Evolutionary conservation across 2,888 invertebrate species (phyloP).

Genomic region (Carterocephalus palaemon): DNA sequence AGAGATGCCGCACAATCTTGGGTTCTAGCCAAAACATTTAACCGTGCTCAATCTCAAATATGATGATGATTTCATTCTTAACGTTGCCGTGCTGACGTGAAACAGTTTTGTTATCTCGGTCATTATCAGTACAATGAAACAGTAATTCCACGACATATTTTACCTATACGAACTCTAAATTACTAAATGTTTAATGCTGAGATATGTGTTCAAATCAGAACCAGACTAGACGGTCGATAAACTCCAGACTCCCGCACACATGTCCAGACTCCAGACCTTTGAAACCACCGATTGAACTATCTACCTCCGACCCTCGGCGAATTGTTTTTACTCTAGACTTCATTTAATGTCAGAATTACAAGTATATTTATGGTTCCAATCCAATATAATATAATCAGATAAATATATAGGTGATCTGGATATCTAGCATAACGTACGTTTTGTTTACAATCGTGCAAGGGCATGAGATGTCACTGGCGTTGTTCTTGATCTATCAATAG

Average conservation of each 20-base stretch:
- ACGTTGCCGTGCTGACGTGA: too few species aligned
- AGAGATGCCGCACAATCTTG: conserved; percentile 50
- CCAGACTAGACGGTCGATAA: conserved; percentile 66
- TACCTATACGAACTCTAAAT: too few species aligned
- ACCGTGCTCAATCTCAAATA: conserved; percentile 8
- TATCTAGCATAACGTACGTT: conserved; percentile 1
- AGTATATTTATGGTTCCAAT: too few species aligned
- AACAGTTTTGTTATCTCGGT: too few species aligned
- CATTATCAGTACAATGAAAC: too few species aligned
- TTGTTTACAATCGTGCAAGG: conserved; percentile 15
- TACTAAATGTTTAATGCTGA: conserved; percentile 8
- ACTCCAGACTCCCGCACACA: conserved; percentile 47
- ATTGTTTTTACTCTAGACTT: conserved; percentile 31
- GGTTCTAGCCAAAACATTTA: conserved; percentile 56
- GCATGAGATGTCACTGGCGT: conserved; percentile 40
- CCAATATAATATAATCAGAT: too few species aligned
- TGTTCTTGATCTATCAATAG: conserved; percentile 59
- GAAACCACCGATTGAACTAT: conserved; percentile 37
- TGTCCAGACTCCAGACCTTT: conserved; percentile 50
- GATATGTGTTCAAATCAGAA: conserved; percentile 31
- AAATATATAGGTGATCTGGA: too few species aligned
- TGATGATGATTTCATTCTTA: background rate
- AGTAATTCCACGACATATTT: too few species aligned
- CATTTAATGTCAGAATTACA: conserved; percentile 25
- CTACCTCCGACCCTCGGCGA: conserved; percentile 12